Evolutionary conservation across 2,888 invertebrate genomes (phyloP).

Genomic region (Nephrocerus scutellatus): DNA sequence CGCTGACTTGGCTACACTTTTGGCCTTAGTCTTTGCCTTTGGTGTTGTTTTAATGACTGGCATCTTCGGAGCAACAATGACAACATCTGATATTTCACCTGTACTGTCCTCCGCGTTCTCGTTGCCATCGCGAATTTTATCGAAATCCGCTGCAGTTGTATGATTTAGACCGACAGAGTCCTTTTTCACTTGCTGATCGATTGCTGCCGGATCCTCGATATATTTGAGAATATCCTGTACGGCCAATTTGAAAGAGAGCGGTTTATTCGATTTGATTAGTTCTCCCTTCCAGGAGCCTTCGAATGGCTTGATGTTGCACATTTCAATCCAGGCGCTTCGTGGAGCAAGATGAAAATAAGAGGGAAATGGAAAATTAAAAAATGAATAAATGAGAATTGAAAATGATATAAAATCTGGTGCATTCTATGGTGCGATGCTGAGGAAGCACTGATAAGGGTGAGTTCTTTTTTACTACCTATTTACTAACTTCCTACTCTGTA

Average conservation of each 20-base stretch:
- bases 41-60: constrained; percentile 33
- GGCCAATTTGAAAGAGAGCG: constrained; percentile 69
- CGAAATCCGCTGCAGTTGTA: constrained; percentile 63
- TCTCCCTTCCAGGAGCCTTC: constrained; percentile 67
- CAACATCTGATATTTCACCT: background rate
- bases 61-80: constrained; percentile 19
- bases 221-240: constrained; percentile 73
- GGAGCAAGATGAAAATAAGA: constrained; percentile 28
- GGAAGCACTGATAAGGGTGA: no score
- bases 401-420: constrained; percentile 3
- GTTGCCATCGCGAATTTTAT: constrained; percentile 57
- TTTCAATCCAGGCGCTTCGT: constrained; percentile 84
- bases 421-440: no score
- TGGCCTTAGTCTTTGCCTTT: constrained; percentile 29
- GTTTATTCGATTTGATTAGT: constrained; percentile 67
- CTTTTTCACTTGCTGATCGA: constrained; percentile 38
- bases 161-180: constrained; percentile 33
- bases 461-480: no score
- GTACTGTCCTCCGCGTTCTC: constrained; percentile 31
- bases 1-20: constrained; percentile 18
- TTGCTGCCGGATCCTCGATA: constrained; percentile 57
- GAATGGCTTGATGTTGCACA: constrained; percentile 74
- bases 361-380: constrained; percentile 8
- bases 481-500: no score
- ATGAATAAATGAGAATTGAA: constrained; percentile 12